Percentiles rank a stretch among this genome's conserved stretches.
Conservation (phyloP, 2,113 vertebrate genomes). For the Cinclus mexicanus region DNA sequence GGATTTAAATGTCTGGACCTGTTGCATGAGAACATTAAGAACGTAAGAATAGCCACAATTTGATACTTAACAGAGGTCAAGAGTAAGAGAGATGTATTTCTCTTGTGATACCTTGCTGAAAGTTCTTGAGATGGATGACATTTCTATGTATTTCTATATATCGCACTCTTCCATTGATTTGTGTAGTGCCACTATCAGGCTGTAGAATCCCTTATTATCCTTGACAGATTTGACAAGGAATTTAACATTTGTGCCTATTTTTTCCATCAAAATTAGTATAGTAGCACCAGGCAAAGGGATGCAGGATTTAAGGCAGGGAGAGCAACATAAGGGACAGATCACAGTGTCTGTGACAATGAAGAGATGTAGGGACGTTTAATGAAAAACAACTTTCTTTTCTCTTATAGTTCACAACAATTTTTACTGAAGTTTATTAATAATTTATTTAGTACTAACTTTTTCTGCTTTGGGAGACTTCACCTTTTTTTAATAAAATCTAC, state of each 20-base stretch:
- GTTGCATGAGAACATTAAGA: not conserved
- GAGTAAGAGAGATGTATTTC: not conserved
- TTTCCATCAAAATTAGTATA: not conserved
- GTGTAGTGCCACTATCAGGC: not conserved
- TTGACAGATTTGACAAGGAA: not conserved
- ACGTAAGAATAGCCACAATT: not conserved
- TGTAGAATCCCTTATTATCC: not conserved
- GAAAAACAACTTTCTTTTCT: not conserved
- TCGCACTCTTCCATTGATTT: not conserved
- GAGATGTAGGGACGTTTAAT: not conserved
- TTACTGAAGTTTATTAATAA: not conserved
- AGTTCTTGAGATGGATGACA: not conserved
- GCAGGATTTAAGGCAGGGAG: not conserved
- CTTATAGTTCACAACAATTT: not conserved
- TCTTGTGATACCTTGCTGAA: not conserved
- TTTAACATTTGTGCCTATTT: not conserved
- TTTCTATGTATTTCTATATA: not conserved
- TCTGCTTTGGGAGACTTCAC: not conserved
- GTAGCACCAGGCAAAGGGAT: not conserved
- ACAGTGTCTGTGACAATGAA: not conserved
- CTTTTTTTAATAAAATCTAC: rapidly evolving
- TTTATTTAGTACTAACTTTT: not conserved
- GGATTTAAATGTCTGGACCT: not conserved
- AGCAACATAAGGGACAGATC: not conserved
- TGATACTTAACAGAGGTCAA: not conserved